Evolutionary conservation across 2,888 invertebrate genomes (phyloP).

Genomic region (Agrotis clavis): DNA sequence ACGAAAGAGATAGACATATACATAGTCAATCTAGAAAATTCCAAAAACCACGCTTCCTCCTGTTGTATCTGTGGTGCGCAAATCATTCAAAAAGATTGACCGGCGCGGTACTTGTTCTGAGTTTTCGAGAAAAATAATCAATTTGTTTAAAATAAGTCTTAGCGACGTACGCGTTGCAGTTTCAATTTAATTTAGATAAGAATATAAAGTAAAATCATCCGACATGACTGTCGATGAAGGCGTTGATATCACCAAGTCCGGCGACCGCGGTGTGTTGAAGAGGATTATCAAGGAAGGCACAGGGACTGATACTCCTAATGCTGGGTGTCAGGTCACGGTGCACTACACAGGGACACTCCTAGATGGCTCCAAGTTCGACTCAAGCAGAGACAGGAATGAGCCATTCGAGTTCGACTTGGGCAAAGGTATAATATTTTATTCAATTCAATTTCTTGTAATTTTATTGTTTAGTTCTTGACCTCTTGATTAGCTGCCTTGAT

Average conservation of each 20-base stretch:
- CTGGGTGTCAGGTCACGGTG: constrained; percentile 93
- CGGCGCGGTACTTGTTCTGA: constrained; percentile 43
- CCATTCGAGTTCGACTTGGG: constrained; percentile 97
- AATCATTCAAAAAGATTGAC: constrained; percentile 32
- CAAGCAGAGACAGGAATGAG: constrained; percentile 95
- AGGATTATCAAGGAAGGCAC: constrained; percentile 94
- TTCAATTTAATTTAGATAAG: constrained; percentile 3
- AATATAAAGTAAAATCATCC: constrained; percentile 10
- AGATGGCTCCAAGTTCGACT: constrained; percentile 98
- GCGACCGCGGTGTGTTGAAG: constrained; percentile 95
- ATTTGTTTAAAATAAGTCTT: constrained; percentile 9
- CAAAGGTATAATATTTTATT: constrained; percentile 92
- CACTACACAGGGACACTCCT: constrained; percentile 97
- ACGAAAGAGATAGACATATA: constrained; percentile 20
- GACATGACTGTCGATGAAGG: constrained; percentile 87
- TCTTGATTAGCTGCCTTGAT: constrained; percentile 51
- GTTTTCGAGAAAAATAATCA: constrained; percentile 47
- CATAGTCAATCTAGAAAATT: constrained; percentile 67
- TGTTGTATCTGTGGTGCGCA: constrained; percentile 55
- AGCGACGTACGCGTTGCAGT: constrained; percentile 15
- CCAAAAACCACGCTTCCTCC: constrained; percentile 54
- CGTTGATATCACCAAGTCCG: constrained; percentile 82
- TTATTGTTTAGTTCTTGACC: constrained; percentile 42
- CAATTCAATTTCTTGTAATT: neutral
- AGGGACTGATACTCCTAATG: constrained; percentile 93